These are phyloP conservation scores for Protophormia terraenovae DNA, from an alignment of 2,888 invertebrate genomes.

Conservation along the genomic window DNA sequence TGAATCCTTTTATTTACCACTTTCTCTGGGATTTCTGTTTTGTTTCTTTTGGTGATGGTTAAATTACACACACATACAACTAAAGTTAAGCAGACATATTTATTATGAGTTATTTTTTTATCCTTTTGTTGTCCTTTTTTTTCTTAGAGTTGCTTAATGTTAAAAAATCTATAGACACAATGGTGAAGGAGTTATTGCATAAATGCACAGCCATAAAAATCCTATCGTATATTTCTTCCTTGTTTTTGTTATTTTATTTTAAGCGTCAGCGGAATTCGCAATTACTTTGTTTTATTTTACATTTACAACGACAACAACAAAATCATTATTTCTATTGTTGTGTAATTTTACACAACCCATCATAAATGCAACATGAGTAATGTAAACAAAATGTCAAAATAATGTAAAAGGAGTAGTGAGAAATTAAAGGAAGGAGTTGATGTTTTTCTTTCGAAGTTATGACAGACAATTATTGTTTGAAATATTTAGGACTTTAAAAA, in stretches of 20 bases:
- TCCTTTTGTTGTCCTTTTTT: conserved; percentile 50
- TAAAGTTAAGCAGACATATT: neutral
- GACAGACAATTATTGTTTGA: neutral
- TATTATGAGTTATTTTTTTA: conserved; percentile 54
- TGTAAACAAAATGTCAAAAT: conserved; percentile 29
- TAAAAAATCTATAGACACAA: neutral
- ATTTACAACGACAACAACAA: conserved; percentile 13
- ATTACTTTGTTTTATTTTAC: conserved; percentile 58
- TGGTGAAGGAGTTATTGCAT: conserved; percentile 61
- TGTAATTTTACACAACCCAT: conserved; percentile 57
- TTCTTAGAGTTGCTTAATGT: neutral
- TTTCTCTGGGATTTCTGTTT: conserved; percentile 51
- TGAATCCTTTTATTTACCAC: conserved; percentile 68
- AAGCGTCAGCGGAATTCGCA: conserved; percentile 60
- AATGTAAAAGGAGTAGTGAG: conserved; percentile 39
- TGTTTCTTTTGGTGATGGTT: neutral
- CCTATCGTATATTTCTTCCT: neutral
- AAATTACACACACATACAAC: neutral
- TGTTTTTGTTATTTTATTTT: conserved; percentile 23
- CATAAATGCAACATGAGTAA: neutral
- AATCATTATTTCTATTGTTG: conserved; percentile 45
- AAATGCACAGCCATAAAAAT: conserved; percentile 62
- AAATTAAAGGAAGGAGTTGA: conserved; percentile 24
- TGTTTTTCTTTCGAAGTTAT: neutral
- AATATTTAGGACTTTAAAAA: neutral